These are phyloP conservation scores for Achroia grisella DNA, from an alignment of 1,140 invertebrate species.

Conservation along the genomic window DNA sequence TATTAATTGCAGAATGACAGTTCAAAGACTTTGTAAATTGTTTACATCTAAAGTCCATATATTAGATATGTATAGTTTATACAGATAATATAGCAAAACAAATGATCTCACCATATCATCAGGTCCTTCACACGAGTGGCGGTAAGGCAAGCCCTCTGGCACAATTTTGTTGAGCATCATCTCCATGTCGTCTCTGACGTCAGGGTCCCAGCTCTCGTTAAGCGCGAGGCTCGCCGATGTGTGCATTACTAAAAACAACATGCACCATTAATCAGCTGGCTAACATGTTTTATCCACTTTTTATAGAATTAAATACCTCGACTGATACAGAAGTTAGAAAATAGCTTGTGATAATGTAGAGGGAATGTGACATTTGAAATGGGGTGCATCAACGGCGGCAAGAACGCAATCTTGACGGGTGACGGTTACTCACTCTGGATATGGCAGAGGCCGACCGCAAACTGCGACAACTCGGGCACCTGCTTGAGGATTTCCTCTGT, in stretches of 20 bases:
- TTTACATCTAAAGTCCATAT: too few relatives aligned
- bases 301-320: background rate
- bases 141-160: conserved; percentile 95
- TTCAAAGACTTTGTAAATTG: too few relatives aligned
- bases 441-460: conserved; percentile 94
- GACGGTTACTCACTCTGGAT: conserved; percentile 89
- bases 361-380: conserved; percentile 33
- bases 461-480: conserved; percentile 93
- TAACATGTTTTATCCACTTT: background rate
- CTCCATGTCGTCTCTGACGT: conserved; percentile 97
- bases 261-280: conserved; percentile 40
- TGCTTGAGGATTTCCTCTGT: conserved; percentile 95
- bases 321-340: conserved; percentile 13
- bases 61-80: too few relatives aligned
- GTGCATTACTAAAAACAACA: conserved; percentile 89
- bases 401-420: conserved; percentile 28
- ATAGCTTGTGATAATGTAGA: conserved; percentile 21
- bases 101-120: conserved; percentile 94
- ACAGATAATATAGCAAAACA: too few relatives aligned
- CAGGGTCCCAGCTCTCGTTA: conserved; percentile 98
- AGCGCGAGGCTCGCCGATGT: conserved; percentile 97
- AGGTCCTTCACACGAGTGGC: conserved; percentile 97
- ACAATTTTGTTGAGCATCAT: conserved; percentile 99
- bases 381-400: conserved; percentile 48
- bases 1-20: too few relatives aligned